Percentiles rank a stretch among this genome's conserved stretches.
These are phyloP conservation scores for Capreolus pygargus DNA, from an alignment of 2,113 vertebrate species.

Conservation along the genomic window DNA sequence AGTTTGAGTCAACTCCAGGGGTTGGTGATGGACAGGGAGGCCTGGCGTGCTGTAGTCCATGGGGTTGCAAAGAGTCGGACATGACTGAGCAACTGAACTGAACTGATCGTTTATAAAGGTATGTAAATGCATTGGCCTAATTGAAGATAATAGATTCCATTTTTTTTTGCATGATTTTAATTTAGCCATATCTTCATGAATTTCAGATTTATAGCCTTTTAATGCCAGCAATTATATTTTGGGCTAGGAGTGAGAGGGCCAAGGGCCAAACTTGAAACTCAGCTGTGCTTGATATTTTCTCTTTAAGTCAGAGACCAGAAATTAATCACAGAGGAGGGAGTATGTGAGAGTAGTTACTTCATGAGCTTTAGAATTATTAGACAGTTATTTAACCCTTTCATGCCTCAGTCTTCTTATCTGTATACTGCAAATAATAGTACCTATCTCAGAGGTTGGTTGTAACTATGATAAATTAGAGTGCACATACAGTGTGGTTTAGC, in stretches of 20 bases:
- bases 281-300: neutral
- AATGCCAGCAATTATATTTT: neutral
- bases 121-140: neutral
- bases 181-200: neutral
- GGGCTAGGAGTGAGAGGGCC: neutral
- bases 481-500: neutral
- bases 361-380: neutral
- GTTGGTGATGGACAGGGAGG: neutral
- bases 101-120: neutral
- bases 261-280: neutral
- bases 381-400: neutral
- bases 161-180: neutral
- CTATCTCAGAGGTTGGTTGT: neutral
- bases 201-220: constrained; percentile 8
- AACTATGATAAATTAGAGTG: neutral
- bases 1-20: neutral
- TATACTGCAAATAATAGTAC: neutral
- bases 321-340: neutral
- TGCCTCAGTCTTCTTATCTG: neutral
- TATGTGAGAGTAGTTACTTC: neutral
- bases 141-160: neutral
- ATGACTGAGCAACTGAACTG: neutral
- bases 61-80: neutral
- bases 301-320: neutral
- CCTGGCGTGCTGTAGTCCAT: neutral